Evolutionary conservation across 2,888 invertebrate species (phyloP).

Genomic region (Drosophila austrosaltans): DNA sequence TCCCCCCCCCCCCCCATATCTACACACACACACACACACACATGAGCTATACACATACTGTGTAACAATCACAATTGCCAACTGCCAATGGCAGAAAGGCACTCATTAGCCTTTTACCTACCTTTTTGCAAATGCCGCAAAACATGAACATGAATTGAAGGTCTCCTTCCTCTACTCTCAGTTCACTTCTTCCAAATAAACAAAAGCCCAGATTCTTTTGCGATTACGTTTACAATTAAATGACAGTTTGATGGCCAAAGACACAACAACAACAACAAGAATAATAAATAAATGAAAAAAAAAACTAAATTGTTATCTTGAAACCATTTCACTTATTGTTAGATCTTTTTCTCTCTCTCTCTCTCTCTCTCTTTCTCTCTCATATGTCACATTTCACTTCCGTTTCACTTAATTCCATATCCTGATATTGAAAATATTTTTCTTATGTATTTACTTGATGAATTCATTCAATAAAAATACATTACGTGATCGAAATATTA

Average conservation of each 20-base stretch:
- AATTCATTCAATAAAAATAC: conserved; percentile 2
- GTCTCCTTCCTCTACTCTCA: not conserved
- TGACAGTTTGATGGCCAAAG: conserved; percentile 61
- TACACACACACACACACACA: conserved; percentile 13
- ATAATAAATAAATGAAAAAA: not conserved
- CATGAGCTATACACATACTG: conserved; percentile 39
- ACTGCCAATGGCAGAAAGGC: not conserved
- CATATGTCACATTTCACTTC: not conserved
- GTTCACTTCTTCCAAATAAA: conserved; percentile 19
- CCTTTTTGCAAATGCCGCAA: conserved; percentile 22
- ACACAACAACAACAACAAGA: not conserved
- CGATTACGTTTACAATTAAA: conserved; percentile 55
- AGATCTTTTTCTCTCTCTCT: not conserved
- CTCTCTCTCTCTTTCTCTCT: too few species aligned
- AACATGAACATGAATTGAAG: conserved; percentile 9
- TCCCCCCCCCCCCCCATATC: too few species aligned
- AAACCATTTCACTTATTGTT: not conserved
- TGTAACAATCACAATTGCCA: conserved; percentile 19
- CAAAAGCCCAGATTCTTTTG: conserved; percentile 65
- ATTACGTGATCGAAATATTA: conserved; percentile 3
- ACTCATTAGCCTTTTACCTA: conserved; percentile 24
- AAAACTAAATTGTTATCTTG: conserved; percentile 3
- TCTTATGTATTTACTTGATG: not conserved
- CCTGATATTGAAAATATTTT: not conserved
- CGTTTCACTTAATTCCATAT: not conserved